These are phyloP conservation scores for Cryptotermes secundus DNA, from an alignment of 1,140 invertebrate species.

Conservation along the genomic window DNA sequence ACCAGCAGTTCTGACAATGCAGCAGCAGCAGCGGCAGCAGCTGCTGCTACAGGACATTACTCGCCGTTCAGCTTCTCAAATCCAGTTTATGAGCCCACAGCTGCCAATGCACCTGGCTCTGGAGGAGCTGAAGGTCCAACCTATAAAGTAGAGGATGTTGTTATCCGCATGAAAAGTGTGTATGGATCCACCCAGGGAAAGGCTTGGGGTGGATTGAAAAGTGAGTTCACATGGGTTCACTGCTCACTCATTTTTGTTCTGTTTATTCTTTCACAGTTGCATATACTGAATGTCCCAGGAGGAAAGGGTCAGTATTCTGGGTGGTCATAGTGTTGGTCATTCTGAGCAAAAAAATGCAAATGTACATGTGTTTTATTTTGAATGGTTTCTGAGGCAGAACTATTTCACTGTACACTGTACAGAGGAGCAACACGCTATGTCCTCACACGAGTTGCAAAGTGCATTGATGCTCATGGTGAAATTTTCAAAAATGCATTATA, in stretches of 20 bases:
- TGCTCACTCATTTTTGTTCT: constrained; percentile 6
- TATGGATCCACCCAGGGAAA: constrained; percentile 51
- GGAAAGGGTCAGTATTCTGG: too few species aligned
- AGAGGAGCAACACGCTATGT: too few species aligned
- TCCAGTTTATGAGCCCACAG: constrained; percentile 73
- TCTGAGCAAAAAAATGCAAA: too few species aligned
- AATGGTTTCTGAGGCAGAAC: too few species aligned
- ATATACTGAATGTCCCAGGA: too few species aligned
- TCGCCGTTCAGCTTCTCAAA: constrained; percentile 72
- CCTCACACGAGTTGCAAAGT: too few species aligned
- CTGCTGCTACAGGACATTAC: constrained; percentile 50
- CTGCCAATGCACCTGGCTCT: constrained; percentile 54
- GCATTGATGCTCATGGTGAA: too few species aligned
- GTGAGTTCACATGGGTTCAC: constrained; percentile 48
- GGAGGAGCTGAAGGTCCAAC: constrained; percentile 50
- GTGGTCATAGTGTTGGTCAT: too few species aligned
- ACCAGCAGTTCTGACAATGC: constrained; percentile 35
- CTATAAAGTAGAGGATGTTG: constrained; percentile 81
- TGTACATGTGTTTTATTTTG: too few species aligned
- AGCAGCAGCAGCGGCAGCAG: background rate
- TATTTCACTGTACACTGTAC: too few species aligned
- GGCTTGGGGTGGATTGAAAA: constrained; percentile 62
- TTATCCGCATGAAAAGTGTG: constrained; percentile 59
- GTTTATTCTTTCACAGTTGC: background rate
- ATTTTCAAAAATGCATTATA: too few species aligned